These are phyloP conservation scores for Trichogramma evanescens DNA, from an alignment of 2,888 invertebrate genomes.

Conservation along the genomic window DNA sequence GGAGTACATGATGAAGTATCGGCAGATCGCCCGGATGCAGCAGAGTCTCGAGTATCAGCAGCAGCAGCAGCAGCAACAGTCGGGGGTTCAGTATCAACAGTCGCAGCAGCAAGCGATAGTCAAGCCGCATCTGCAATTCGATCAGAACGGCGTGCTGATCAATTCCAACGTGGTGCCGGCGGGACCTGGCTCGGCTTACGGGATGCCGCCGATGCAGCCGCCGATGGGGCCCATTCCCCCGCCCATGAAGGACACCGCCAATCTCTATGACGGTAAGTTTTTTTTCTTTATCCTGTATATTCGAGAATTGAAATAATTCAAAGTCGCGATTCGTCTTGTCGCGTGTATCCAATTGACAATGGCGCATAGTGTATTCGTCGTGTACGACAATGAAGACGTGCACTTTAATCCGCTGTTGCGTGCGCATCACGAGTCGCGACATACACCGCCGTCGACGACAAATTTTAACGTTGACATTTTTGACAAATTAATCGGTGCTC, in stretches of 20 bases:
- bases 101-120: conserved; percentile 24
- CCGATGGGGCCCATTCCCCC: conserved; percentile 14
- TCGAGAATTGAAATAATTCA: background rate
- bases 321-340: background rate
- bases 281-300: background rate
- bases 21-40: conserved; percentile 38
- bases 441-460: no score
- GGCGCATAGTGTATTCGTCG: background rate
- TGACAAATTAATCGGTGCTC: no score
- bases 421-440: no score
- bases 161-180: conserved; percentile 36
- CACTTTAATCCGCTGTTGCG: no score
- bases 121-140: conserved; percentile 43
- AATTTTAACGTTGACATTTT: no score
- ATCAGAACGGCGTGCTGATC: conserved; percentile 42
- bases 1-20: conserved; percentile 38
- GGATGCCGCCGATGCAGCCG: conserved; percentile 5
- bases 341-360: background rate
- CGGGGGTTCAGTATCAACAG: background rate
- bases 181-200: conserved; percentile 12
- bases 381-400: background rate
- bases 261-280: conserved; percentile 16
- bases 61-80: conserved; percentile 30
- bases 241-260: conserved; percentile 14
- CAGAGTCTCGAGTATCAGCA: conserved; percentile 38